Conservation (phyloP, 2,888 invertebrate species). For the Tachina grossa region DNA sequence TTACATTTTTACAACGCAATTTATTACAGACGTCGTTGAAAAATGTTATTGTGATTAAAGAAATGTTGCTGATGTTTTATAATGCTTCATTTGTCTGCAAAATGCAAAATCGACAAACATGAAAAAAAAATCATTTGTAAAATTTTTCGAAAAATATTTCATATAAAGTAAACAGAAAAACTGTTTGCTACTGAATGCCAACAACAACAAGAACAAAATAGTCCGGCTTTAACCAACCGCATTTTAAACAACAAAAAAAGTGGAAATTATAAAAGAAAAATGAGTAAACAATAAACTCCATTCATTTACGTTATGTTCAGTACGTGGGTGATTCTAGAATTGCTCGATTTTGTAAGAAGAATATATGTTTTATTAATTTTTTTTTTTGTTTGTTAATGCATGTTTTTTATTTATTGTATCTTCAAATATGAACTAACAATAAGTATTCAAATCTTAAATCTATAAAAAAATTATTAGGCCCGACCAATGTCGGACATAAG, state of each 20-base stretch:
- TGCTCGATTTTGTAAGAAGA: neutral
- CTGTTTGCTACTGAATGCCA: neutral
- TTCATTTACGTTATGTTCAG: constrained; percentile 37
- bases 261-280: constrained; percentile 57
- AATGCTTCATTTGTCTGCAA: constrained; percentile 70
- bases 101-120: constrained; percentile 56
- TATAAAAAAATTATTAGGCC: too few relatives aligned
- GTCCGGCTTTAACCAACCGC: constrained; percentile 61
- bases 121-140: constrained; percentile 57
- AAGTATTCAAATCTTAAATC: too few relatives aligned
- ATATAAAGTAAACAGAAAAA: constrained; percentile 6
- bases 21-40: constrained; percentile 67
- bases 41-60: constrained; percentile 67
- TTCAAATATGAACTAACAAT: too few relatives aligned
- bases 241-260: constrained; percentile 51
- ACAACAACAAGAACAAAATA: neutral
- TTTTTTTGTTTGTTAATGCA: too few relatives aligned
- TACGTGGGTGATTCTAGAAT: neutral
- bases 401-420: too few relatives aligned
- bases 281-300: constrained; percentile 55
- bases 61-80: constrained; percentile 68
- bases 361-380: too few relatives aligned
- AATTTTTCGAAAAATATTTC: constrained; percentile 26
- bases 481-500: too few relatives aligned
- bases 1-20: constrained; percentile 50